phyloP scores from a whole-genome alignment of 2,113 vertebrate species.

The Dipodomys stephensi region DNA sequence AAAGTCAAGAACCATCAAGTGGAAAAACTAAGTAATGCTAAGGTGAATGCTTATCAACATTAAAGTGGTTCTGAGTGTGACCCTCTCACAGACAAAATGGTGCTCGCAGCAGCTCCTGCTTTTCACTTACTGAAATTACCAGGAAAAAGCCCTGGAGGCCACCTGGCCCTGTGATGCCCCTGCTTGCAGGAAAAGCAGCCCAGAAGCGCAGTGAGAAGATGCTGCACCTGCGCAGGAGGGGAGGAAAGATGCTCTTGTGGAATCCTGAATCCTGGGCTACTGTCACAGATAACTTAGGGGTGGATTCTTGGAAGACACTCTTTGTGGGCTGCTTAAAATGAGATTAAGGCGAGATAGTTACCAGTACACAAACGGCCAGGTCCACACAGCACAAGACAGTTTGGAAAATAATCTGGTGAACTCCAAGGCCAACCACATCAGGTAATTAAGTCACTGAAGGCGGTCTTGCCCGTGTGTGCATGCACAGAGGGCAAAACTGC shows the following conservation, averaged over 20 bases:
- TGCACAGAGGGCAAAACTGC: conserved; percentile 21
- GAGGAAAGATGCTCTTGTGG: background rate
- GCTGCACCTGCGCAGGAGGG: background rate
- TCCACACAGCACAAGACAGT: conserved; percentile 6
- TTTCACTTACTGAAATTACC: conserved; percentile 79
- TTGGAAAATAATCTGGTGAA: background rate
- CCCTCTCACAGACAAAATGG: conserved; percentile 45
- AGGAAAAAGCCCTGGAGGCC: conserved; percentile 61
- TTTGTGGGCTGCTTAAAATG: conserved; percentile 27
- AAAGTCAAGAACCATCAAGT: conserved; percentile 76
- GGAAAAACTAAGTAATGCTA: conserved; percentile 70
- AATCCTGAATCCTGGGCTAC: background rate
- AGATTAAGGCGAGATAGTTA: conserved; percentile 71
- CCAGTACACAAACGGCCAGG: background rate
- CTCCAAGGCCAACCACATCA: conserved; percentile 10
- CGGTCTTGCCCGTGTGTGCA: conserved; percentile 22
- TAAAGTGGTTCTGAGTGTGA: conserved; percentile 54
- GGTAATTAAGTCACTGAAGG: conserved; percentile 20
- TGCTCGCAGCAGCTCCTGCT: background rate
- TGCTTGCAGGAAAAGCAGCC: conserved; percentile 27
- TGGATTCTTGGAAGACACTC: conserved; percentile 30
- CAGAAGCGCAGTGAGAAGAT: background rate
- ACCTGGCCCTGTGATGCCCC: conserved; percentile 18
- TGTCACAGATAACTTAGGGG: conserved; percentile 45
- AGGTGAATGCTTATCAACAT: conserved; percentile 58